Base-by-base conservation (phyloP, 2,888 invertebrate species). In the Spodoptera picta region DNA sequence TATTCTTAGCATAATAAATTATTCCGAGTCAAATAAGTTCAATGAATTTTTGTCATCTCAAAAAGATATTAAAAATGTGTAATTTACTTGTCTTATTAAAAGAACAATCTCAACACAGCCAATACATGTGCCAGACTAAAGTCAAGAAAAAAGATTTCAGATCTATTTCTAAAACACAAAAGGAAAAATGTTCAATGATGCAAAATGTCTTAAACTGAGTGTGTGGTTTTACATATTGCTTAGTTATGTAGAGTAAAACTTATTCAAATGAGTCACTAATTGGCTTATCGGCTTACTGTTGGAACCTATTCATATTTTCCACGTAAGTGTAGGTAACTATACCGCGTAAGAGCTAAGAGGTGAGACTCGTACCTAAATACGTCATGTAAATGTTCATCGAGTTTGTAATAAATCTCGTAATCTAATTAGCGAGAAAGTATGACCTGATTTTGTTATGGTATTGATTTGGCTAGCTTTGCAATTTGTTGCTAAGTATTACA, bases 241-340 rank as follows among this genome's bases (percentile, higher is more conserved):
- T 42, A 27, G 44, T 1, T 52, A 11, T 27, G 19, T 31, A 27
- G 11, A 27, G 50, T 48, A 55, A 54, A 49, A 68, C 69, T 54
- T 54, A 70, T 75, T 51, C 47, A 55, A 50, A 57, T 60, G 49
- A 43, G 47, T 57, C 47, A 56, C 77, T 84, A 87, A 87, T 87
- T 82, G 83, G 82, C 75, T 87, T 85, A 86, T 75, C 58, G 58
- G 65, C 81, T 78, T 36, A 75, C 62, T 59, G 56, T 65, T 62
- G 27, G 14, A 43, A 50, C 71, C 36, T 68, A 53, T 78, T 65
- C 79, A 72, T 69, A 60, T 69, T 78, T 61, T 49, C 59, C 56
- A 58, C 54, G 23, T 69, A 66, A 55, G 50, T 52, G 31, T 58
- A 48, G 54, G 27, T 27, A 36, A 41, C 14, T 43, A 44, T 42